Conservation (phyloP, 1,140 invertebrate genomes). For the Psix sp. region DNA sequence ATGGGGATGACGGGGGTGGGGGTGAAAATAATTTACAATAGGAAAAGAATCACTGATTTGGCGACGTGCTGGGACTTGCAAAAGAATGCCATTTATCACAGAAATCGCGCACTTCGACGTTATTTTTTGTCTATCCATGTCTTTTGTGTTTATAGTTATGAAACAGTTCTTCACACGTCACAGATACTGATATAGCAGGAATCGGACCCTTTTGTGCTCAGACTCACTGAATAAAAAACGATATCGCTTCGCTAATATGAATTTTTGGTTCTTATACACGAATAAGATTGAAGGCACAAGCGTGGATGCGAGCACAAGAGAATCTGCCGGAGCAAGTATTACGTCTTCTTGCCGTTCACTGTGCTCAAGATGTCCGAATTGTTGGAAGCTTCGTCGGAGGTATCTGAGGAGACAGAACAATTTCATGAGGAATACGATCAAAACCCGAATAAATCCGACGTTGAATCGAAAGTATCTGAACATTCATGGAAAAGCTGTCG, state of each 20-base stretch:
- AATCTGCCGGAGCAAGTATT: constrained; percentile 23
- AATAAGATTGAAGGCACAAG: constrained; percentile 36
- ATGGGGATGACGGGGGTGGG: too few species aligned
- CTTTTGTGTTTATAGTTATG: too few species aligned
- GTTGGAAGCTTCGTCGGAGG: constrained; percentile 27
- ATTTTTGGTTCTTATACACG: constrained; percentile 16
- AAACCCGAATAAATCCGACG: too few species aligned
- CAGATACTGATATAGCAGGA: neutral
- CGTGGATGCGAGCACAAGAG: too few species aligned
- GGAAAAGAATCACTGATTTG: neutral
- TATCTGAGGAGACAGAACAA: constrained; percentile 5
- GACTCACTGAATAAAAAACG: neutral
- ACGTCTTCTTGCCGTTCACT: constrained; percentile 26
- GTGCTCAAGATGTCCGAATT: neutral
- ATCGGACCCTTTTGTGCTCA: neutral
- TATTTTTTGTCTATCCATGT: neutral
- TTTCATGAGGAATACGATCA: too few species aligned
- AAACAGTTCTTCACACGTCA: too few species aligned
- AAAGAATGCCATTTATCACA: constrained; percentile 50
- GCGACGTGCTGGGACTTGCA: constrained; percentile 1
- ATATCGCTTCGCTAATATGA: neutral
- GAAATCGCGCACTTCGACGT: constrained; percentile 19
- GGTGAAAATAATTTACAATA: constrained; percentile 1
- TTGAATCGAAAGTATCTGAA: too few species aligned
- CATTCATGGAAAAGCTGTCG: too few species aligned